phyloP scores from a whole-genome alignment of 2,113 vertebrate genomes.

The Aegotheles bennettii region DNA sequence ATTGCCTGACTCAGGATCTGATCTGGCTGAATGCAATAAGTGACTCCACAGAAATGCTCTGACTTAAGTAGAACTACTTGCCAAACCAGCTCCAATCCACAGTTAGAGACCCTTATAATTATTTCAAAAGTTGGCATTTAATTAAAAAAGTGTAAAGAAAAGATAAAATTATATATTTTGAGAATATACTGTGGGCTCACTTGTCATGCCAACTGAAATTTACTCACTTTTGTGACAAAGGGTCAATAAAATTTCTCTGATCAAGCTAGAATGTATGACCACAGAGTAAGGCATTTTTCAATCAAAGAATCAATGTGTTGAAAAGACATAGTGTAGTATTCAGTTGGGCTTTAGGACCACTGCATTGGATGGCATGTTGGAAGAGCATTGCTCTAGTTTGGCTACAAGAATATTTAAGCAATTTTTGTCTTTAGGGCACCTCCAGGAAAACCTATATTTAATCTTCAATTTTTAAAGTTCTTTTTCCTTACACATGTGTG shows the following conservation, averaged over 20 bases:
- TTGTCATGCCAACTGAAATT: conserved; percentile 1
- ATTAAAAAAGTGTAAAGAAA: background rate
- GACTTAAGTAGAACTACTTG: background rate
- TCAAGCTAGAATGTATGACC: background rate
- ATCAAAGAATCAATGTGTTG: background rate
- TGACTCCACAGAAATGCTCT: background rate
- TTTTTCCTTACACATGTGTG: background rate
- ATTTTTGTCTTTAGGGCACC: background rate
- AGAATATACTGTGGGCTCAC: background rate
- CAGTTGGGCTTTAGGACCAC: background rate
- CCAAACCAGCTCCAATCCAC: background rate
- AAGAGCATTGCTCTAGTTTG: background rate
- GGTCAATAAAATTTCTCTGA: background rate
- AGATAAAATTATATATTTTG: conserved; percentile 25
- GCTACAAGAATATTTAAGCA: background rate
- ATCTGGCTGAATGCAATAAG: background rate
- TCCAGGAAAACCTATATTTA: background rate
- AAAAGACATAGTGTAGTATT: background rate
- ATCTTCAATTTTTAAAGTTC: background rate
- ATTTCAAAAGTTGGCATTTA: conserved; percentile 15
- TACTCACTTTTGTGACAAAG: background rate
- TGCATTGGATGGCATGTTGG: background rate
- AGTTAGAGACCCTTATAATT: conserved; percentile 12
- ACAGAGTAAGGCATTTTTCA: background rate
- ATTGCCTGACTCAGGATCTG: background rate